Conservation (phyloP, 37 sponge, comb jelly and placozoan genomes). For the Bolinopsis microptera region DNA sequence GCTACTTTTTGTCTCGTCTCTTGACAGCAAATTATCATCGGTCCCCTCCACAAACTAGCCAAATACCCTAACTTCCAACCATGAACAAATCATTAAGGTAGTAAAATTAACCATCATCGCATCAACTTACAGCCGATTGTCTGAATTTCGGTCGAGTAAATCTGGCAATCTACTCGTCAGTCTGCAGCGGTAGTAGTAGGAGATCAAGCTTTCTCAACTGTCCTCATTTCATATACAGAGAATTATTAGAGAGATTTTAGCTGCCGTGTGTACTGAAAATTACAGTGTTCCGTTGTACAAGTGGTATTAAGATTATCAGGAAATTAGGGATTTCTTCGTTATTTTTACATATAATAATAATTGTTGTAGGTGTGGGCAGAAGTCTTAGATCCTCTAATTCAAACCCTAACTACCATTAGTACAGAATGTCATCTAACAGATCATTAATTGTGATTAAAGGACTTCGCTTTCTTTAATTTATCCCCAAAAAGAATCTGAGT, state of each 20-base stretch:
- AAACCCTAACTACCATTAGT: neutral
- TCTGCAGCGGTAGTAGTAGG: too few species aligned
- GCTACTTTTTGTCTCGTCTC: neutral
- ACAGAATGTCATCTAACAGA: neutral
- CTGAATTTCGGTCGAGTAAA: neutral
- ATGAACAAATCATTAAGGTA: neutral
- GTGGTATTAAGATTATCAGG: neutral
- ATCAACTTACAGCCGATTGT: neutral
- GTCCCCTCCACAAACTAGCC: neutral
- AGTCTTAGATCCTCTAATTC: neutral
- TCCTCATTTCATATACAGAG: neutral
- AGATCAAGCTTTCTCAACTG: neutral
- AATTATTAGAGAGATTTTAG: neutral
- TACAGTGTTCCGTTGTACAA: neutral
- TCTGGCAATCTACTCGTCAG: neutral
- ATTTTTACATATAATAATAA: neutral
- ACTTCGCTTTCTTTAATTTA: neutral
- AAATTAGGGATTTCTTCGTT: too few species aligned
- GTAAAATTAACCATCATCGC: neutral
- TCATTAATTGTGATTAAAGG: neutral
- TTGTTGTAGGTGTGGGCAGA: neutral
- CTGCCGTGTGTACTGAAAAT: neutral
- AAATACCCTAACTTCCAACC: neutral
- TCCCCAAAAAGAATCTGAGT: neutral
- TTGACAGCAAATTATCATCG: neutral